Base-by-base conservation (phyloP, 2,113 vertebrate species). In the Chionodraco myersi region DNA sequence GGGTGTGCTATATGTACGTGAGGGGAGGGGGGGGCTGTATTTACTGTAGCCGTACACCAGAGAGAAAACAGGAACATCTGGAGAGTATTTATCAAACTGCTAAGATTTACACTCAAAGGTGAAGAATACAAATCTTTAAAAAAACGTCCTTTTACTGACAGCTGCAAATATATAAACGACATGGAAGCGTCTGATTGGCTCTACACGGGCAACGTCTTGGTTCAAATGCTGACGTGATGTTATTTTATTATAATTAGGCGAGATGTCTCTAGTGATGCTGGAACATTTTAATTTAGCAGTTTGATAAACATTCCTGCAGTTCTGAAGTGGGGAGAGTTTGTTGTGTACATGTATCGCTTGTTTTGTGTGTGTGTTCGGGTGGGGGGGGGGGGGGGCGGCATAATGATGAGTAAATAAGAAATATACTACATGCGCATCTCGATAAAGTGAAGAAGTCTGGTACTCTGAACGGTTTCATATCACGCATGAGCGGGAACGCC, bases 341-440 rank as follows among this genome's bases (percentile, higher is more conserved):
- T 68, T 45, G 94, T 95, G 89, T 85, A 95, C 96, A 94, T 96
- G 94, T 95, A 94, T 94, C 93, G 95, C 96, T 96, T 96, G 96
- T 97, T 80, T 75, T 86, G 64, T 62, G 69, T 84, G 86, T 96
- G 96, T 97, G 82, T 79, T 75, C 82, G 59, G 63, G 65, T 80
- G 1, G 53, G 48, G 61, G 30, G n/a, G n/a, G n/a, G n/a, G n/a
- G 68, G 15, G 3, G 76, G 72, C 48, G 14, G 3, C 18, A 8
- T 76, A 16, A 15, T 74, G 16, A 65, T 74, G n/a, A 65, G 69
- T 79, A 65, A 69, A 74, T 51, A 71, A 60, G 62, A n/a, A 16
- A 49, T 72, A 66, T 73, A 74, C 86, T 53, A 79, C 62, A 62
- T 72, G 80, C 67, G 75, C 79, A 76, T 59, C 54, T 0, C 15